A percentile compares a stretch with the other conserved stretches of the same genome.
phyloP scores from a whole-genome alignment of 2,113 vertebrate genomes.

The Lutjanus erythropterus region DNA sequence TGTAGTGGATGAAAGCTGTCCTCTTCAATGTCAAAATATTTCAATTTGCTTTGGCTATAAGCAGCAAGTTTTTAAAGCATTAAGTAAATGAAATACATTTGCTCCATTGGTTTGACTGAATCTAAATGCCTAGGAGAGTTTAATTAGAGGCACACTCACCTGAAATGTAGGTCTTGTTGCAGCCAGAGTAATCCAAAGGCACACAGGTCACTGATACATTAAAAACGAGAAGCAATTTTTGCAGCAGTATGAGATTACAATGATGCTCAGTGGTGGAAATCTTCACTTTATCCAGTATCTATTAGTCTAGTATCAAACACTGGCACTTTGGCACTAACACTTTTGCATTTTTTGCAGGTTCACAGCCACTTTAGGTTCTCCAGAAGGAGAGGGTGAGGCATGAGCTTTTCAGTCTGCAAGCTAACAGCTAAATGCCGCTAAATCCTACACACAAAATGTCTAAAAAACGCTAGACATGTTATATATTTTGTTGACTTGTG shows the following conservation, averaged over 20 bases:
- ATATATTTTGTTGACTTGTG: too few species aligned
- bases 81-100: constrained; percentile 7
- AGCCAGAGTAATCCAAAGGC: not conserved
- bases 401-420: too few species aligned
- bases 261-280: not conserved
- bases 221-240: not conserved
- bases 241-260: not conserved
- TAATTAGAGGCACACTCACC: constrained; percentile 5
- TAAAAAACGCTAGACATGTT: too few species aligned
- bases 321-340: too few species aligned
- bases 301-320: too few species aligned
- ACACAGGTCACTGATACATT: not conserved
- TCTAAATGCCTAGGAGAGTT: constrained; percentile 9
- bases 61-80: constrained; percentile 10
- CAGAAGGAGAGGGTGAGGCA: too few species aligned
- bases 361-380: too few species aligned
- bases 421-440: too few species aligned
- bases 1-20: not conserved
- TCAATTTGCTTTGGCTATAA: not conserved
- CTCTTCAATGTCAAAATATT: constrained; percentile 4
- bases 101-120: not conserved
- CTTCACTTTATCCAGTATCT: not conserved
- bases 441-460: too few species aligned
- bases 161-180: constrained; percentile 20
- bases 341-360: too few species aligned